phyloP scores from a whole-genome alignment of 2,113 vertebrate genomes.

The Fregetta grallaria region DNA sequence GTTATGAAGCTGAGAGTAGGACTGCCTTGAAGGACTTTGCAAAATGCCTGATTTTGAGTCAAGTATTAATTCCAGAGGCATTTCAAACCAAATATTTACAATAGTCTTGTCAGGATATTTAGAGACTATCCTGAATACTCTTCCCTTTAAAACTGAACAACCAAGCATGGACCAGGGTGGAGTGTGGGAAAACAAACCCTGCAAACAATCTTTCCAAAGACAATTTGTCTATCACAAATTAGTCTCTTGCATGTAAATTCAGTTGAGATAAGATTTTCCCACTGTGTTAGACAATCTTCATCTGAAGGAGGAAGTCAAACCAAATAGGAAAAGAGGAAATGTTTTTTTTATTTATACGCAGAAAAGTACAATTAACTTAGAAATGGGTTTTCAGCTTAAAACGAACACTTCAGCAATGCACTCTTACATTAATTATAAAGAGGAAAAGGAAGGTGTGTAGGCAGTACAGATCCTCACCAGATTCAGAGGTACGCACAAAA shows the following conservation, averaged over 20 bases:
- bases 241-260: not conserved
- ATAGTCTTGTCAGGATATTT: not conserved
- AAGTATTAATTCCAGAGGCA: not conserved
- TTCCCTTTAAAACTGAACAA: not conserved
- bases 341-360: not conserved
- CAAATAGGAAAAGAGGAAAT: not conserved
- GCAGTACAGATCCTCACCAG: not conserved
- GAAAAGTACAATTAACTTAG: not conserved
- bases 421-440: not conserved
- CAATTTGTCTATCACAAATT: not conserved
- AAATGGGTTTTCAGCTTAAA: not conserved
- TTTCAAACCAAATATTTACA: not conserved
- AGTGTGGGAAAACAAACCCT: not conserved
- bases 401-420: not conserved
- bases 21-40: not conserved
- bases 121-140: not conserved
- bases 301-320: not conserved
- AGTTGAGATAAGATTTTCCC: not conserved
- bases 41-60: not conserved
- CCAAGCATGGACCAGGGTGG: fast-evolving
- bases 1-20: not conserved
- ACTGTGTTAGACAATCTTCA: not conserved
- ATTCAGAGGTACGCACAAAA: not conserved
- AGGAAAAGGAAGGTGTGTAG: not conserved
- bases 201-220: not conserved